Evolutionary conservation across 2,888 invertebrate genomes (phyloP).

Genomic region (Patella caerulea): DNA sequence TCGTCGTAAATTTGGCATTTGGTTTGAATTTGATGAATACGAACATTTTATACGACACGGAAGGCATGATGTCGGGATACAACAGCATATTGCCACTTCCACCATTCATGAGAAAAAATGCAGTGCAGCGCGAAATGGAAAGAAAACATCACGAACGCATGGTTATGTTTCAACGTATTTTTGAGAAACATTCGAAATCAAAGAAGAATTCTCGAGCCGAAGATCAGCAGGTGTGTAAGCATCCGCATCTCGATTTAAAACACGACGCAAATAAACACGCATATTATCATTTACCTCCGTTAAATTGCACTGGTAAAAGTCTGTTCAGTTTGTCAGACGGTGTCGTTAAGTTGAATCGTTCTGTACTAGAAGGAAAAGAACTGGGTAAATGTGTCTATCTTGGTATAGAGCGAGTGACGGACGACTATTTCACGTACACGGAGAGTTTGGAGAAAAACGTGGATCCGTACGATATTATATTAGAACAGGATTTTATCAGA

Average conservation of each 20-base stretch:
- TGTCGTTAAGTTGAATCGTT: slow-evolving; percentile 43
- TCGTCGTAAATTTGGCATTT: slow-evolving; percentile 15
- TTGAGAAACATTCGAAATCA: slow-evolving; percentile 12
- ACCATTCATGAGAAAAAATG: neutral
- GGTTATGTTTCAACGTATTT: slow-evolving; percentile 16
- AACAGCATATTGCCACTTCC: neutral
- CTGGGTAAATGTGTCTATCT: slow-evolving; percentile 54
- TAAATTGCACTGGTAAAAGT: slow-evolving; percentile 47
- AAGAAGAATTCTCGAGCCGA: neutral
- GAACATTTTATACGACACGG: neutral
- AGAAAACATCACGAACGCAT: slow-evolving; percentile 11
- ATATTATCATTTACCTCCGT: slow-evolving; percentile 44
- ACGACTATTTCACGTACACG: slow-evolving; percentile 49
- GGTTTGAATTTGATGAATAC: slow-evolving; percentile 16
- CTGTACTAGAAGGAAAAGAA: slow-evolving; percentile 32
- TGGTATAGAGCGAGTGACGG: slow-evolving; percentile 48
- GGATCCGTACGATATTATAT: slow-evolving; percentile 44
- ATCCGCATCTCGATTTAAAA: slow-evolving; percentile 46
- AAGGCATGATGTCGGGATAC: too few relatives aligned
- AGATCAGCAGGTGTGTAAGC: slow-evolving; percentile 42
- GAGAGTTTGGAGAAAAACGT: slow-evolving; percentile 36
- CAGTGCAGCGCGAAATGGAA: neutral
- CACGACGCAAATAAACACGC: slow-evolving; percentile 53
- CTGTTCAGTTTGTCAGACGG: slow-evolving; percentile 49
- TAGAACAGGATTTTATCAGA: slow-evolving; percentile 57